Evolutionary conservation across 2,888 invertebrate species (phyloP), one percentile per base, ranked within the genome.

Genomic region (Osedax fenrisi): DNA sequence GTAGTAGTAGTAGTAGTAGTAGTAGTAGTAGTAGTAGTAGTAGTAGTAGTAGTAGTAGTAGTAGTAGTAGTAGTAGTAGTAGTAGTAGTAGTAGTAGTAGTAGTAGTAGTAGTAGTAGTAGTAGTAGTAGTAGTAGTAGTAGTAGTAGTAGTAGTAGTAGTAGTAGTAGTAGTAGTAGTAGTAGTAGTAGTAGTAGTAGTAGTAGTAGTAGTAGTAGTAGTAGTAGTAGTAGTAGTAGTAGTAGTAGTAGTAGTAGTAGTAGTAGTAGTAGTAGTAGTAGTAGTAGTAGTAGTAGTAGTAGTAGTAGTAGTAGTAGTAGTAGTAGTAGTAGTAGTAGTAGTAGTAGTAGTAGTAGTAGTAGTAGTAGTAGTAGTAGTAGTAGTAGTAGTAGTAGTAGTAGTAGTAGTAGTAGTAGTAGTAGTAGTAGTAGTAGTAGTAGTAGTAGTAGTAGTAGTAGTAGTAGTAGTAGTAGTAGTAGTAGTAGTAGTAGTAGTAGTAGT

Each of bases 281-380:
- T 56, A 56, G 56, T 56, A 56, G n/a, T 56, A 56, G 56, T 56
- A 56, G 1, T 56, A 56, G 1, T 56, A 56, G 1, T 56, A 56
- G 56, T 56, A 56, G 56, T 56, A 56, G 56, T 56, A 56, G 56
- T 56, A 56, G 56, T 56, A 56, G 56, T 56, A 56, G 56, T 56
- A 56, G 56, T n/a, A n/a, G n/a, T n/a, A n/a, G n/a, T n/a, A n/a
- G n/a, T n/a, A n/a, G n/a, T n/a, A n/a, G n/a, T n/a, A n/a, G n/a
- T n/a, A n/a, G n/a, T n/a, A n/a, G n/a, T n/a, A n/a, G n/a, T n/a
- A n/a, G n/a, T n/a, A n/a, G n/a, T n/a, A n/a, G n/a, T n/a, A n/a
- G n/a, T n/a, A n/a, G n/a, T n/a, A n/a, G n/a, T n/a, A n/a, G n/a
- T n/a, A n/a, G n/a, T n/a, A n/a, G n/a, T n/a, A n/a, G n/a, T n/a